Base-by-base conservation (phyloP, 1,140 invertebrate species). In the Aphaenogaster floridana region DNA sequence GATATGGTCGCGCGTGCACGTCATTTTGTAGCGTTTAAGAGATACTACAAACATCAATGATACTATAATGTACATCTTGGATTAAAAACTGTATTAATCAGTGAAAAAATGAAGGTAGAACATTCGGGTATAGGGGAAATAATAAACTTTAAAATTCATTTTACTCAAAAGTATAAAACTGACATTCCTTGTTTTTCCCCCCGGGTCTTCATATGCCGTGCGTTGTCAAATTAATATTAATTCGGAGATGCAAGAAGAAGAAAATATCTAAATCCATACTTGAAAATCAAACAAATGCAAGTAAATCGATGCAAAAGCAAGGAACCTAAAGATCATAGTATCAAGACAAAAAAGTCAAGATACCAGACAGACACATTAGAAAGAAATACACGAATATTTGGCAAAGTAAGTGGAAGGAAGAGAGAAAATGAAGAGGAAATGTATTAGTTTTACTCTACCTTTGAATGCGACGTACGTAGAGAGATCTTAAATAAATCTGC, bases 381-480 rank as follows among this genome's bases (percentile, higher is more conserved):
- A 42, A n/a, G 28, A 54, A 3, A 42, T 3, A 39, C 5, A 28
- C 1, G 36, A 36, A 42, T 17, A 42, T 42, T 42, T 21, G 42
- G 21, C n/a, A 15, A 13, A 79, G 17, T 61, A 63, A 78, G 15
- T 21, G 17, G 13, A 68, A 9, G 9, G 17, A 74, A 83, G 15
- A 54, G 13, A 5, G 54, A 34, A 52, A 36, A 21, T 3, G 7
- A 80, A 9, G 13, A 54, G 52, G 9, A 39, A 74, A 34, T 28
- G 48, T 45, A 71, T 48, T 54, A 57, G 39, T 83, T 76, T 28
- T 17, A 39, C 13, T 69, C 69, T 84, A 84, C 80, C 80, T 84
- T 84, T 50, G 7, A 74, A 21, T 9, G 45, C 28, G 66, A 72
- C 15, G 42, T 74, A 50, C 21, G 42, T 50, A 39, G 69, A 81